Percentiles rank a stretch among this genome's conserved stretches.
Evolutionary conservation across 1,140 invertebrate species (phyloP).

Genomic region (Cylas formicarius): DNA sequence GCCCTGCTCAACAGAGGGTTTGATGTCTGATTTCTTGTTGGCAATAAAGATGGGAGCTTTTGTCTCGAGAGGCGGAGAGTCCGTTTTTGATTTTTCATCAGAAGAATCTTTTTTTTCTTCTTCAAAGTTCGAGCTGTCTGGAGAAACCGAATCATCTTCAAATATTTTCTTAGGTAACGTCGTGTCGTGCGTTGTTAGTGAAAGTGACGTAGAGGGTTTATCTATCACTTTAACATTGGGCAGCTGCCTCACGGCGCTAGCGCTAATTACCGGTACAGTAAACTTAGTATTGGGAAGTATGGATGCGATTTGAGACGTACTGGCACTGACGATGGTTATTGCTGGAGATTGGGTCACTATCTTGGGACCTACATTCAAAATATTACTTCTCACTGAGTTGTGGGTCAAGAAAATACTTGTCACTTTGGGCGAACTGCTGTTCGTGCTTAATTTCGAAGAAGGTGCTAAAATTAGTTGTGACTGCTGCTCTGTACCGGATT

Average conservation of each 20-base stretch:
- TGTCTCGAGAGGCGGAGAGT: conserved; percentile 16
- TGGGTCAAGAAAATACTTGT: conserved; percentile 35
- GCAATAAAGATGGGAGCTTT: conserved; percentile 15
- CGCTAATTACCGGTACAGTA: conserved; percentile 40
- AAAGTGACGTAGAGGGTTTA: conserved; percentile 49
- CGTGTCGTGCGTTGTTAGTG: conserved; percentile 48
- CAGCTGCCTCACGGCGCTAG: conserved; percentile 38
- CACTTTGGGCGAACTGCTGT: conserved; percentile 22
- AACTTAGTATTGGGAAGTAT: conserved; percentile 36
- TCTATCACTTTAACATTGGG: conserved; percentile 41
- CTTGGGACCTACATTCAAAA: conserved; percentile 32
- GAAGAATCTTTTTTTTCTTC: conserved; percentile 41
- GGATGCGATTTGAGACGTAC: conserved; percentile 36
- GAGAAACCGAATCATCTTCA: conserved; percentile 53
- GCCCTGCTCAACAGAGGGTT: neutral
- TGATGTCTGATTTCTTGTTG: neutral
- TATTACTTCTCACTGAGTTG: conserved; percentile 32
- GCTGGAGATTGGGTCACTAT: conserved; percentile 29
- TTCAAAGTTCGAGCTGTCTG: conserved; percentile 46
- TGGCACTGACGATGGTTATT: conserved; percentile 38
- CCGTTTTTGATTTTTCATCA: conserved; percentile 34
- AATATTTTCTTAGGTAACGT: conserved; percentile 54
- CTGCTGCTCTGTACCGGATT: conserved; percentile 16
- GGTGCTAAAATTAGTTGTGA: conserved; percentile 26
- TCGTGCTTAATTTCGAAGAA: conserved; percentile 23